Evolutionary conservation across 2,797 vertebrate genomes (phyloP), one percentile per base, ranked within the genome.

Genomic region (Buphagus erythrorhynchus): DNA sequence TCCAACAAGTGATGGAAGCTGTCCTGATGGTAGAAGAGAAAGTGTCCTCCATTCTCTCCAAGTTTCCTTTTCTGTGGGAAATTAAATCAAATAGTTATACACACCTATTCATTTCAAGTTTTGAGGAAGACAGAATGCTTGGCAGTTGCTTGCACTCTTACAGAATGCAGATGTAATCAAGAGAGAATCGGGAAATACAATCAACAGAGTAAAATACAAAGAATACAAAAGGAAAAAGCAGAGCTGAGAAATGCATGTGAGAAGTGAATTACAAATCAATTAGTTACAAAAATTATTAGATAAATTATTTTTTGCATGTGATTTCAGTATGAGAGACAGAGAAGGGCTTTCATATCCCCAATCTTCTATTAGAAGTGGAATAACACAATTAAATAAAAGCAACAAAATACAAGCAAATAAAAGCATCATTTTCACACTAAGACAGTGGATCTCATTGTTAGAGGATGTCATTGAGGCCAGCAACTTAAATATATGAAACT

Each of bases 11-110:
- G 55, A 71, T 98, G 57, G 98, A 99, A 96, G 96, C 94, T 86
- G 97, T 98, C 40, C 85, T 99, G 91, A 98, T 98, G 98, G 71
- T 98, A 86, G 98, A 99, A 96, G 98, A 99, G 96, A 97, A 97
- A 45, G 95, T 98, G 26, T 49, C 97, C 11, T 96, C 45, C 31
- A 96, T 98, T 86, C 97, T 99, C 5, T 86, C 90, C 0, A 24
- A 96, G 3, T 99, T 99, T 86, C 95, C 94, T 93, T 95, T 97
- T 40, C 91, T 98, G 33, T 81, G 93, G 97, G 98, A 98, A 97
- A 95, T 54, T 63, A 68, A 86, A 66, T 49, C 11, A 66, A 82
- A 61, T 17, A n/a, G 45, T 31, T 38, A 73, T 21, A 31, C 12
- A 33, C 6, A 15, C 17, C 19, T 45, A 91, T 2, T 38, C 1